Conservation (phyloP, 2,888 invertebrate genomes). For the Cremastobaeus sp. region DNA sequence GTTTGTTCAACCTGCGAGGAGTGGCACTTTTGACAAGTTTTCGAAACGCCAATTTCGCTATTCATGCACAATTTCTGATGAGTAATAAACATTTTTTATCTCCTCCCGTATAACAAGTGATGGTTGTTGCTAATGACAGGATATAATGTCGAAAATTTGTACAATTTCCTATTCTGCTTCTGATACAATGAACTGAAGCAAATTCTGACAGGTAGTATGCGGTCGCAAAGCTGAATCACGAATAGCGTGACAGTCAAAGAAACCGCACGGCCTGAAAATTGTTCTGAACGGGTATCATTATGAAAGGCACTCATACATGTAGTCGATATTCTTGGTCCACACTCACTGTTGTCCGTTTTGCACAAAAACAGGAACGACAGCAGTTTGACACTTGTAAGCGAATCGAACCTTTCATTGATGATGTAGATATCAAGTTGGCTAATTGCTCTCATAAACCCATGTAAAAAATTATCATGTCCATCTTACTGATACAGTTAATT, state of each 20-base stretch:
- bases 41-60: too few species aligned
- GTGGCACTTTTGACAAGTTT: too few species aligned
- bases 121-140: too few species aligned
- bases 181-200: slow-evolving; percentile 34
- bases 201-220: slow-evolving; percentile 57
- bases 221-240: slow-evolving; percentile 53
- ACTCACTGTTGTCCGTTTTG: slow-evolving; percentile 6
- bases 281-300: slow-evolving; percentile 75
- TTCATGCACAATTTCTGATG: too few species aligned
- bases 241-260: slow-evolving; percentile 76
- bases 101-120: too few species aligned
- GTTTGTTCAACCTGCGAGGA: too few species aligned
- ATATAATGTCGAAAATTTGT: slow-evolving; percentile 49
- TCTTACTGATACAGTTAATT: too few species aligned
- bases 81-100: too few species aligned
- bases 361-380: slow-evolving; percentile 29
- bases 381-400: slow-evolving; percentile 43
- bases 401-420: slow-evolving; percentile 11
- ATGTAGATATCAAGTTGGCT: slow-evolving; percentile 24
- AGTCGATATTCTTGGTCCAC: slow-evolving; percentile 68
- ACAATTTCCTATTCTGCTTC: slow-evolving; percentile 39
- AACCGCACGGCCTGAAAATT: slow-evolving; percentile 73
- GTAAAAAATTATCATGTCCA: too few species aligned
- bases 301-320: slow-evolving; percentile 69
- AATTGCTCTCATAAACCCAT: too few species aligned